Evolutionary conservation across 2,888 invertebrate genomes (phyloP), one percentile per base, ranked within the genome.

Genomic region (Pollenia angustigena): DNA sequence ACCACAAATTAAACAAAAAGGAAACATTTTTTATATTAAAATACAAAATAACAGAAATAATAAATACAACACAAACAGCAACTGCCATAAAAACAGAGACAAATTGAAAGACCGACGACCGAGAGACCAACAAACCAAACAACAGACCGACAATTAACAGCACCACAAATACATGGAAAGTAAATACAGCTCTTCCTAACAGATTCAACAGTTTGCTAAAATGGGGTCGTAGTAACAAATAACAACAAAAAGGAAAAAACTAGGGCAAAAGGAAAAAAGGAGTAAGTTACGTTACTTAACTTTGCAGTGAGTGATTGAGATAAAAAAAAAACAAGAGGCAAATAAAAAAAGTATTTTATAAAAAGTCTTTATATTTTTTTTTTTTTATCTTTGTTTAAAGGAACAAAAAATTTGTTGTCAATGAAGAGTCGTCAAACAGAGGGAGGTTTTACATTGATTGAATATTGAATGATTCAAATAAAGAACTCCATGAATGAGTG

Each of bases 171-270:
- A 52, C 46, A 82, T 44, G 16, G 46, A 56, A 75, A 81, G n/a
- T 42, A n/a, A 68, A 44, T 52, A 68, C 62, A 44, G 32, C 44
- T 32, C 48, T 23, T 64, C 72, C 58, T 56, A 68, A 50, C 71
- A 66, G 60, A 81, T 81, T 87, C 86, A 87, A 87, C 86, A 83
- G 86, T 87, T 87, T 80, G 72, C 66, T 83, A 23, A 62, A 83
- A 80, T 76, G 80, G 83, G 80, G 71, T 79, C 66, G 66, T 81
- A 54, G 64, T 83, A 62, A 81, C 72, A 81, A 72, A 62, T 81
- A 58, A 72, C 64, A 72, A 42, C 56, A 40, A 56, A 14, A 40
- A 64, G 54, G 4, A 80, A 42, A 79, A 23, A 56, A 69, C 64
- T 4, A 18, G 12, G 1, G 44, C n/a, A 18, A 62, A 52, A 46